Evolutionary conservation across 2,888 invertebrate genomes (phyloP), one percentile per base, ranked within the genome.

Genomic region (Empis stercorea): DNA sequence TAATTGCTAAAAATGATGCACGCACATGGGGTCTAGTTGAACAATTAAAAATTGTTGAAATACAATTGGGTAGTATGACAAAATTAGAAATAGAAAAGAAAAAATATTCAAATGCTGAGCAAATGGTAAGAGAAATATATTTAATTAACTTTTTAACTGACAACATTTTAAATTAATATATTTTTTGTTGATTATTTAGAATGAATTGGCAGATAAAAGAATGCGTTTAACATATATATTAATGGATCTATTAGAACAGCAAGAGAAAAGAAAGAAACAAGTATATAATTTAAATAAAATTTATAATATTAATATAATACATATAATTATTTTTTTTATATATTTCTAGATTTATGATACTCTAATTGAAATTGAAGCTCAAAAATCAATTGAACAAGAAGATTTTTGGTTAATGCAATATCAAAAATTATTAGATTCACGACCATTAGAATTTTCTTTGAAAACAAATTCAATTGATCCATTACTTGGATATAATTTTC

Each of bases 321-420:
- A 23, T 14, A 14, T 44, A 30, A n/a, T 23, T 6, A 36, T 43
- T 16, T 14, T 15, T 20, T 14, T 43, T 36, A 27, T 15, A 36
- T 42, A 20, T 34, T 36, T 73, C 49, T 79, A 85, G 60, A 68
- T 86, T 43, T 65, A 83, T 48, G 74, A 78, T 14, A 82, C 82
- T 1, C 68, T 87, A 58, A 73, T 76, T 57, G 80, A 79, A 59
- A 82, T 89, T 74, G 88, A 91, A 65, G 71, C 73, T 54, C 72
- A 68, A 49, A 69, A 71, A 54, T 68, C 63, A 44, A 67, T 70
- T 52, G 70, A 66, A 51, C 65, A 71, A 2, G 69, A 74, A 55
- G 79, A 80, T 59, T 85, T 82, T 63, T 85, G 85, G 85, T 67
- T 86, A 52, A 73, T 77, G 59, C 89, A 89, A 65, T 92, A 88